phyloP scores from a whole-genome alignment of 2,888 invertebrate genomes.

The Anoncus sp. region DNA sequence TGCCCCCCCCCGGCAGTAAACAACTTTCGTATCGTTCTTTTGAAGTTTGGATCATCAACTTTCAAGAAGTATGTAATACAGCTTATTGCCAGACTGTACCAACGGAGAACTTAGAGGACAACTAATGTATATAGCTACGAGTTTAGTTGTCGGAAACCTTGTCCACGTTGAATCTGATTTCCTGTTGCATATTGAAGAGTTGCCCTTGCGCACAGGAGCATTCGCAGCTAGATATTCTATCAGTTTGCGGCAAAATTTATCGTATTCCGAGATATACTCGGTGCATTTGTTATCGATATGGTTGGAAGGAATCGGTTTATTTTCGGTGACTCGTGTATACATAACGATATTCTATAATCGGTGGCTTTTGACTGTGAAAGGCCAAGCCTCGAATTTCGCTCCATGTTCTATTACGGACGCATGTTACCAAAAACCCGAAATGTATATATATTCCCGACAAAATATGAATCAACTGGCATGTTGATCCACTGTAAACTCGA shows the following conservation, averaged over 20 bases:
- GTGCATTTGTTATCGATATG: not conserved
- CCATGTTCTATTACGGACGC: not conserved
- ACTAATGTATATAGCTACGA: conserved; percentile 2
- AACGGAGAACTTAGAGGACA: conserved; percentile 9
- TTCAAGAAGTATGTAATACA: no score
- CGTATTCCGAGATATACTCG: conserved; percentile 3
- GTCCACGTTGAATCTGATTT: conserved; percentile 6
- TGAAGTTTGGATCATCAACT: no score
- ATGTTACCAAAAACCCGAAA: conserved; percentile 5
- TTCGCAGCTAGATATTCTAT: conserved; percentile 9
- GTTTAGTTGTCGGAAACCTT: conserved; percentile 5
- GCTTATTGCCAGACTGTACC: not conserved
- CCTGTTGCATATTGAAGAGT: conserved; percentile 6
- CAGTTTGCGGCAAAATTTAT: not conserved
- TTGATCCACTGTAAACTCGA: conserved; percentile 34
- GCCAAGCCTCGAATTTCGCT: conserved; percentile 14
- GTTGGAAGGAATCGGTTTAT: not conserved
- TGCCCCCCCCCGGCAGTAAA: no score
- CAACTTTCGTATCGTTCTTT: no score
- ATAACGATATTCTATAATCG: not conserved
- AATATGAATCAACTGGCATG: conserved; percentile 30
- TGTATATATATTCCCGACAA: conserved; percentile 14
- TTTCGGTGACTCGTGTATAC: no score
- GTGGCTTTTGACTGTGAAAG: not conserved
- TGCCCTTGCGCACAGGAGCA: conserved; percentile 5